Percentiles rank a stretch among this genome's conserved stretches.
phyloP scores from a whole-genome alignment of 2,797 vertebrate genomes.

The Microctenopoma stevenorrisi region DNA sequence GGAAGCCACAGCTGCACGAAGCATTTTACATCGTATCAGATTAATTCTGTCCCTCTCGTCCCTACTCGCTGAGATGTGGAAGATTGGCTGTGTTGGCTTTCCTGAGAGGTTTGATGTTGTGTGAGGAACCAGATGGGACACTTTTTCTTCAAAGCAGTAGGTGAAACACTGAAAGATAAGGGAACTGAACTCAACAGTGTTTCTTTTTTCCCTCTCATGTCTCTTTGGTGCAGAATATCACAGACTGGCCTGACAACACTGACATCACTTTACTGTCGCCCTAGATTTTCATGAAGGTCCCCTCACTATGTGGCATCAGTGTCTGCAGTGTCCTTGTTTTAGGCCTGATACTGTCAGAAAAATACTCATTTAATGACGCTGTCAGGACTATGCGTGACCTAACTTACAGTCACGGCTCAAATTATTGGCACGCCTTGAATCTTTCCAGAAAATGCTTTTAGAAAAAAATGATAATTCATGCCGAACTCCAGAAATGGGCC shows the following conservation, averaged over 20 bases:
- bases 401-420: too few species aligned
- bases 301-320: too few species aligned
- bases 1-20: slow-evolving; percentile 12
- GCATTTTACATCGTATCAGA: slow-evolving; percentile 17
- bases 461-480: too few species aligned
- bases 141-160: background rate
- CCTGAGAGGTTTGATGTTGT: background rate
- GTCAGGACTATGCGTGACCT: too few species aligned
- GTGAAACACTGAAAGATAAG: slow-evolving; percentile 11
- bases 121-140: background rate
- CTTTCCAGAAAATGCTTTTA: too few species aligned
- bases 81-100: slow-evolving; percentile 6
- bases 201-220: slow-evolving; percentile 1
- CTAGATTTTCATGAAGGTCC: background rate
- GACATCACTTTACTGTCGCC: background rate
- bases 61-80: slow-evolving; percentile 11
- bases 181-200: background rate
- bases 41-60: slow-evolving; percentile 20
- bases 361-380: too few species aligned
- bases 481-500: too few species aligned
- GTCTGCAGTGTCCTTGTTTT: too few species aligned
- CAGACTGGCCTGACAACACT: background rate
- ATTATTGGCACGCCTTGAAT: too few species aligned
- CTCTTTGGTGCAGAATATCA: slow-evolving; percentile 1
- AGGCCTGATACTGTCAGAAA: too few species aligned